Evolutionary conservation across 2,888 invertebrate species (phyloP).

Genomic region (Meteorus cinctellus): DNA sequence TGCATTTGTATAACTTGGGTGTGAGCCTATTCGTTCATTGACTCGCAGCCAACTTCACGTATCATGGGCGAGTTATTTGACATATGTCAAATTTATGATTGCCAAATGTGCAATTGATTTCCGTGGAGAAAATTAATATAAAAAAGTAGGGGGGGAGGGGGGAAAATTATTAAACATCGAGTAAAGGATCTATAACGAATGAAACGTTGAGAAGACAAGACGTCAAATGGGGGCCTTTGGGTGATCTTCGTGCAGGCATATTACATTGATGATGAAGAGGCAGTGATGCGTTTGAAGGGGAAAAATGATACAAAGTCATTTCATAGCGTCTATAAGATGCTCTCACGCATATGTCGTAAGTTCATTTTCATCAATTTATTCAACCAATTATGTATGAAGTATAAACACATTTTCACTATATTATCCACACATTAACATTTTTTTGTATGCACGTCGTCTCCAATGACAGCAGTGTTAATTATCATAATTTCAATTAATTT

Average conservation of each 20-base stretch:
- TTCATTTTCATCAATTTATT: slow-evolving; percentile 45
- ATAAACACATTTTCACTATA: too few relatives aligned
- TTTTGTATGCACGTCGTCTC: too few relatives aligned
- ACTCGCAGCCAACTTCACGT: not conserved
- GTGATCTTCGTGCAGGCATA: not conserved
- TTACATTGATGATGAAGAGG: slow-evolving; percentile 52
- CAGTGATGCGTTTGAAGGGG: slow-evolving; percentile 71
- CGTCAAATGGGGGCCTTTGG: not conserved
- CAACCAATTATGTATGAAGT: not conserved
- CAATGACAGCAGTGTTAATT: too few relatives aligned
- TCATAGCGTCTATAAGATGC: slow-evolving; percentile 70
- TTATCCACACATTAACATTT: too few relatives aligned
- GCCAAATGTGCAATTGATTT: slow-evolving; percentile 50
- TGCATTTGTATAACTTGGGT: too few relatives aligned
- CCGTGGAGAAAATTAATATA: not conserved
- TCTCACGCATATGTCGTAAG: slow-evolving; percentile 72
- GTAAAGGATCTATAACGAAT: not conserved
- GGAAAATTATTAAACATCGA: not conserved
- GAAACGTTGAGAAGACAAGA: not conserved
- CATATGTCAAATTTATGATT: slow-evolving; percentile 58
- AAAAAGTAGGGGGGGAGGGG: not conserved
- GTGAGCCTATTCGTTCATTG: too few relatives aligned
- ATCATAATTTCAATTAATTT: too few relatives aligned
- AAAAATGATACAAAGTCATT: slow-evolving; percentile 71
- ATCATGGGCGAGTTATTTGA: not conserved